Base-by-base conservation (phyloP, 2,888 invertebrate genomes). In the Drosophila kuntzei region DNA sequence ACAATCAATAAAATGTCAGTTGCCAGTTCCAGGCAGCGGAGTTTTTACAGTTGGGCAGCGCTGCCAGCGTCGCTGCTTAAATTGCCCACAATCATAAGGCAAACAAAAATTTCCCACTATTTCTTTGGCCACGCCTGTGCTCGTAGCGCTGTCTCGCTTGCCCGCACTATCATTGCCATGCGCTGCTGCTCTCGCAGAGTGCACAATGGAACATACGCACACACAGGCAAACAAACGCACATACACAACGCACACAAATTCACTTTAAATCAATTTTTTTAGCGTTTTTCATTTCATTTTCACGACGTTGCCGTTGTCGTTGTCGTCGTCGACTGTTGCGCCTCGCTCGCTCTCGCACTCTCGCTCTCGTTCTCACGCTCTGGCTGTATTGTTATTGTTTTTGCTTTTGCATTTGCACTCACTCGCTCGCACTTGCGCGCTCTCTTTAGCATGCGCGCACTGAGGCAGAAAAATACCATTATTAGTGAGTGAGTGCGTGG, bases 1-100 rank as follows among this genome's bases (percentile, higher is more conserved):
- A 90, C 87, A 89, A 90, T 90, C 87, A 90, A 84, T 89, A 89
- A 89, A 85, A 89, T 78, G 80, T 87, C 85, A 75, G 76, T 74
- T 87, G 54, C 53, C 63, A 44, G 53, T 41, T 46, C 44, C 50
- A 36, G 44, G 59, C 66, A 59, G 59, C n/a, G 55, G 22, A 46
- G 55, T 39, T 41, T 46, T 57, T 47, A 47, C 47, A 18, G 32
- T 47, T 47, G 37, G 41, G 50, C 47, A 51, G 57, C 55, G 65
- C 59, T 22, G 61, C 8, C 37, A 27, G 58, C 71, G 65, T 47
- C 57, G 61, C 46, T 55, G 62, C 72, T 75, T 75, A 83, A 80
- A 79, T 78, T 79, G 53, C 9, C 36, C 34, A 43, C 14, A 49
- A 59, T 37, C 47, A 34, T 2, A 14, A 22, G 62, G 49, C 37